These are phyloP conservation scores for Eupsittula cactorum DNA, from an alignment of 2,113 vertebrate genomes.

Conservation along the genomic window DNA sequence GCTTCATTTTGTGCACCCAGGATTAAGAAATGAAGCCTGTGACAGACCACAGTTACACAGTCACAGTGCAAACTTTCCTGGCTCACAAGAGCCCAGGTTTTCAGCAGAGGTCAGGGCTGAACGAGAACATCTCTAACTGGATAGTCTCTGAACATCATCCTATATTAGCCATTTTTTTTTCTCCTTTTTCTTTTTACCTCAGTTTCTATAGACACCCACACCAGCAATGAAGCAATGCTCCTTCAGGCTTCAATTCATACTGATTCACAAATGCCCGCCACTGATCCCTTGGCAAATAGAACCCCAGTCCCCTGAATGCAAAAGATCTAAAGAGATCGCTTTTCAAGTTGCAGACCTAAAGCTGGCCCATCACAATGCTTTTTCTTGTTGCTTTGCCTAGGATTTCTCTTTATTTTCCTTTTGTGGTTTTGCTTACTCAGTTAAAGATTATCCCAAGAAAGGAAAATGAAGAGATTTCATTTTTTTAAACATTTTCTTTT, in stretches of 20 bases:
- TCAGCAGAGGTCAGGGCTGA: not conserved
- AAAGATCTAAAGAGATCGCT: not conserved
- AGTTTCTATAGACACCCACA: conserved; percentile 33
- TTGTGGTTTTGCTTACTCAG: not conserved
- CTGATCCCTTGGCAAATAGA: conserved; percentile 47
- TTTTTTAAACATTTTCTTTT: not conserved
- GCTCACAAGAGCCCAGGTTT: not conserved
- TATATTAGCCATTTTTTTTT: not conserved
- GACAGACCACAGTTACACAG: not conserved
- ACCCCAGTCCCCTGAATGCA: not conserved
- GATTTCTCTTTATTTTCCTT: conserved; percentile 29
- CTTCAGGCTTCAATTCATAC: not conserved
- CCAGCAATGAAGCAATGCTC: conserved; percentile 6
- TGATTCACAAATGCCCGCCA: not conserved
- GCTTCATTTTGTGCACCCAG: not conserved
- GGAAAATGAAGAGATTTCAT: not conserved
- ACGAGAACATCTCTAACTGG: not conserved
- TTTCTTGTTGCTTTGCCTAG: not conserved
- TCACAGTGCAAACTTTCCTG: not conserved
- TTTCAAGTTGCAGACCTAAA: conserved; percentile 40
- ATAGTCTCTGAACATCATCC: not conserved
- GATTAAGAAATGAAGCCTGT: not conserved
- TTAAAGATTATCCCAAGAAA: conserved; percentile 50
- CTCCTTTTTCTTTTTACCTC: not conserved
- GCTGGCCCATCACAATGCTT: conserved; percentile 17